A percentile compares a stretch with the other conserved stretches of the same genome.
These are phyloP conservation scores for Steromphala cineraria DNA, from an alignment of 2,888 invertebrate genomes.

Conservation along the genomic window DNA sequence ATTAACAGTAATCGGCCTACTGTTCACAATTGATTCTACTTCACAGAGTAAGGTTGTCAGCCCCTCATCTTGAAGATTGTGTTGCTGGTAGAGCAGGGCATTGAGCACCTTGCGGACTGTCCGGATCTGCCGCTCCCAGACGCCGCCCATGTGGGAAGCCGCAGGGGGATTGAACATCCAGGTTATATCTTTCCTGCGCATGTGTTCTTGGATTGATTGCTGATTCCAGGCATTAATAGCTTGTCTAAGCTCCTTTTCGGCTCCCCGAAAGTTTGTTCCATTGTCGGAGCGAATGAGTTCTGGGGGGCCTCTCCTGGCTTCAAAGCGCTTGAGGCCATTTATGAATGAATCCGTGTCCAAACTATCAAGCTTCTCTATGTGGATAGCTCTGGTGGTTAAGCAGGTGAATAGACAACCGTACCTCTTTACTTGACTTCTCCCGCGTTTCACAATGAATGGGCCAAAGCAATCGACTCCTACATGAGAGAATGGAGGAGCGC, in stretches of 20 bases:
- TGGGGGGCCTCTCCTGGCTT: conserved; percentile 38
- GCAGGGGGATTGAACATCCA: conserved; percentile 23
- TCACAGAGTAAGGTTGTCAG: conserved; percentile 40
- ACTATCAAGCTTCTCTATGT: conserved; percentile 49
- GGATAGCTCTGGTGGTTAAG: conserved; percentile 45
- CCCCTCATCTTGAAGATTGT: conserved; percentile 25
- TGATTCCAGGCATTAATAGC: background rate
- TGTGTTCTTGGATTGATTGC: no score
- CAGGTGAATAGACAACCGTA: conserved; percentile 55
- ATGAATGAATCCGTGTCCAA: conserved; percentile 53
- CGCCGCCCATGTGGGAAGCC: conserved; percentile 21
- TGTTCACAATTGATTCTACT: conserved; percentile 38
- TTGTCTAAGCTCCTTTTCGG: background rate
- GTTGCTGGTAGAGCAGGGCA: background rate
- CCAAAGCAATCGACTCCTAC: conserved; percentile 55
- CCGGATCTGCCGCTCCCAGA: conserved; percentile 25
- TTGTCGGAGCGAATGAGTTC: background rate
- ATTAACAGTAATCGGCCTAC: conserved; percentile 35
- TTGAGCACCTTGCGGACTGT: conserved; percentile 18
- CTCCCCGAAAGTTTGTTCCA: background rate
- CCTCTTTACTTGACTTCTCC: conserved; percentile 49
- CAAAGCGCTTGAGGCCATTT: conserved; percentile 45
- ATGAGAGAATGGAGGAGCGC: conserved; percentile 19
- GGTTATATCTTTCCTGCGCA: background rate
- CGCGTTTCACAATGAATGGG: conserved; percentile 46